Evolutionary conservation across 2,888 invertebrate genomes (phyloP), one percentile per base, ranked within the genome.

Genomic region (Conus canariensis): DNA sequence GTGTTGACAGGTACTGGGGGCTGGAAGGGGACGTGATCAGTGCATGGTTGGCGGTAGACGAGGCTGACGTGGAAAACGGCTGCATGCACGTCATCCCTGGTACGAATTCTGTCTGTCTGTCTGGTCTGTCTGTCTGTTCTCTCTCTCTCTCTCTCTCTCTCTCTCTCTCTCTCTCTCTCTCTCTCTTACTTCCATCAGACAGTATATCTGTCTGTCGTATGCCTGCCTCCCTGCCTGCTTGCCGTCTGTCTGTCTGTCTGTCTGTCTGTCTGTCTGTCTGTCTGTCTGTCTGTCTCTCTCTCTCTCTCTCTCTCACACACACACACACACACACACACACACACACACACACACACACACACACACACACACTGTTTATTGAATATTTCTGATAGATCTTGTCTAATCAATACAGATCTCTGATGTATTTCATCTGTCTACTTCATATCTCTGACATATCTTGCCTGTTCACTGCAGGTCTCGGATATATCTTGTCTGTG

Each of bases 61-160:
- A 93, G 88, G 94, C 94, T n/a, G 93, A 93, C 90, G 91, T 91
- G 22, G 94, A 94, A 45, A 95, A 95, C 87, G 95, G 94, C 22
- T 94, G 94, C 80, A 94, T 95, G 94, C 89, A 92, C 74, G 95
- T 94, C 80, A 94, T 94, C 67, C 94, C 94, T 59, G 93, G 95
- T 94, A 89, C 14, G 91, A 12, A 5, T 30, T 82, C 58, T 82
- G 58, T 82, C 58, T 82, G 58, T 58, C 58, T 82, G 82, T 1
- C 16, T 56, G 60, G n/a, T n/a, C 74, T 74, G 74, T 74, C 74
- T 74, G 74, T 74, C 74, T 1, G n/a, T 59, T 56, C 59, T 56
- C 77, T 22, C 25, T 56, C 56, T 60, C 58, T 60, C 85, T 60
- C 12, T 77, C 30, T 77, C 30, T 30, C 77, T 77, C 30, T 30